Base-by-base conservation (phyloP, 2,888 invertebrate genomes). In the Syrista parreyssii region DNA sequence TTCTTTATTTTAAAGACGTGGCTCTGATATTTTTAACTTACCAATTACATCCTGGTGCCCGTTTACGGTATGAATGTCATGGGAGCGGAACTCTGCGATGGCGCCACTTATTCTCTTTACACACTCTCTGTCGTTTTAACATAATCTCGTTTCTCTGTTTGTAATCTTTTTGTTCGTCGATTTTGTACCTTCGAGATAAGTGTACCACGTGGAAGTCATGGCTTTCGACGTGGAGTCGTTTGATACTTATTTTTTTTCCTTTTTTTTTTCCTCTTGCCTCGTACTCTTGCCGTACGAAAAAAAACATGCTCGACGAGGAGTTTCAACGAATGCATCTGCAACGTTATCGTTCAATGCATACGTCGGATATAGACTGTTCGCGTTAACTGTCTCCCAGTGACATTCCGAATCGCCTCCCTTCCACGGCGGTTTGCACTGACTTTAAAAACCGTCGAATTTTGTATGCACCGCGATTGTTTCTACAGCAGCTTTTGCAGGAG, bases 401-500 rank as follows among this genome's bases (percentile, higher is more conserved):
- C 23, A 23, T 55, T 9, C 55, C 9, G 0, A 23, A 55, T 9
- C 55, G 55, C 55, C 2, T 23, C 2, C 23, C 55, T 55, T 55
- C 55, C 55, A 55, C 55, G 55, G 23, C 55, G 55, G 55, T 9
- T 1, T 23, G 55, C 55, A 9, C 23, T 55, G 23, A 55, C 33
- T n/a, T 36, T 79, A 68, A 71, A 79, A 83, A 82, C 89, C 89
- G 85, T 89, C 88, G 88, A 90, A 87, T 87, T 88, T 89, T 89
- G 88, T 91, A 91, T 89, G 91, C 90, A 90, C 89, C 89, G 91
- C 91, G 90, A 91, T 91, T 88, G 91, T 91, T 91, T 91, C 91
- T 91, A 91, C 89, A 90, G 92, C 89, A 89, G 88, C 92, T 92
- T 93, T 93, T 92, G 93, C 94, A 93, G 95, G 95, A 92, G 96